Evolutionary conservation across 2,888 invertebrate genomes (phyloP).

Genomic region (Noctua janthe): DNA sequence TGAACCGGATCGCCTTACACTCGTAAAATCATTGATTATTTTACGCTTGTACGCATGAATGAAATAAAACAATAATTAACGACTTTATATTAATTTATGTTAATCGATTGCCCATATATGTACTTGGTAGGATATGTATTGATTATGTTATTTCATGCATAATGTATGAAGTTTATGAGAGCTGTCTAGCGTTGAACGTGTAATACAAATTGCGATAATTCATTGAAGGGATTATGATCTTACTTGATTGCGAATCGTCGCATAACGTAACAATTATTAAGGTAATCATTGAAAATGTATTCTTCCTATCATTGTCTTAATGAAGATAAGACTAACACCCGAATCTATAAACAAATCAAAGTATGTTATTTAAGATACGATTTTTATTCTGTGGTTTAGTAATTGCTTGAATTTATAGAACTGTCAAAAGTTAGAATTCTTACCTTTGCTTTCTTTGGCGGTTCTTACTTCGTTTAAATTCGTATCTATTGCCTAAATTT

Average conservation of each 20-base stretch:
- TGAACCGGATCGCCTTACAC: conserved; percentile 32
- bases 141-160: conserved; percentile 33
- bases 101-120: conserved; percentile 23
- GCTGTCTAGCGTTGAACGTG: conserved; percentile 11
- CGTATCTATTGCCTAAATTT: no score
- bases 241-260: background rate
- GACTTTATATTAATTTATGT: conserved; percentile 27
- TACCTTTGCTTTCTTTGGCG: background rate
- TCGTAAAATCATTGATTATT: conserved; percentile 49
- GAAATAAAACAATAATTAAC: conserved; percentile 42
- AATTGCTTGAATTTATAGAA: background rate
- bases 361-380: no score
- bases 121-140: conserved; percentile 4
- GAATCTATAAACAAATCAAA: no score
- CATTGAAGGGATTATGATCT: background rate
- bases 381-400: background rate
- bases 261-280: no score
- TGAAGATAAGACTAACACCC: background rate
- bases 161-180: conserved; percentile 22
- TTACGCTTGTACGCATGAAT: conserved; percentile 48
- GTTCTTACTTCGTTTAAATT: no score
- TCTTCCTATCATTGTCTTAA: background rate
- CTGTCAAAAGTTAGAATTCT: background rate
- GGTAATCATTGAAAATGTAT: background rate
- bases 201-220: background rate